Evolutionary conservation across 2,797 vertebrate species (phyloP), one percentile per base, ranked within the genome.

Genomic region (Cheracebus regulus): DNA sequence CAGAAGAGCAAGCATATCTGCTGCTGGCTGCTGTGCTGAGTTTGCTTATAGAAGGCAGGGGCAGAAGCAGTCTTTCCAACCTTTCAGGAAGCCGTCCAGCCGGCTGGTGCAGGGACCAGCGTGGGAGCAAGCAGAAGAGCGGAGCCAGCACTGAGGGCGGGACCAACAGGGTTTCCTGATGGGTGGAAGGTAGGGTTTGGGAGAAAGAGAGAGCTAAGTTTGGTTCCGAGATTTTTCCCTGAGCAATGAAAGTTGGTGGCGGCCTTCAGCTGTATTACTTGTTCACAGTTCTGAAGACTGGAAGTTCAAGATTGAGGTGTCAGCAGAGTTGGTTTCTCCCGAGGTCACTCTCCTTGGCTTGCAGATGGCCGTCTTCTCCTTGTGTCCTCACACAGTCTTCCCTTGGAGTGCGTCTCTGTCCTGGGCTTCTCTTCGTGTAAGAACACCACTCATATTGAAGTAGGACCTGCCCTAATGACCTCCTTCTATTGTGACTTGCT

Each of bases 381-480:
- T 9, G 15, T 7, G 19, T 50, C 33, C 41, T n/a, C 33, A 1
- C 4, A 0, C 6, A 2, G 1, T 14, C 24, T 7, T 55, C n/a
- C 46, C 33, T 33, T 14, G 26, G 30, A 17, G 26, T 20, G 30
- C 8, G 2, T 30, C n/a, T 64, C 24, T 3, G 12, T 33, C 72
- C 46, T 20, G 0, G 39, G 52, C 33, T 57, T 55, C 15, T 30
- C 73, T 30, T 64, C 61, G 36, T 48, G 19, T 15, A 33, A 75
- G 12, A 55, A 57, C 67, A 26, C 20, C 26, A 13, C 12, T n/a
- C 33, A 14, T 12, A 15, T 0, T 41, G 82, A 33, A 82, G 57
- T 11, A 52, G 67, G 30, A n/a, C 20, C 33, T 36, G 12, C 26
- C 1, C 10, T 6, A 1, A 17, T 1, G 30, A 46, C 48, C 89